Evolutionary conservation across 2,113 vertebrate genomes (phyloP).

Genomic region (Riparia riparia): DNA sequence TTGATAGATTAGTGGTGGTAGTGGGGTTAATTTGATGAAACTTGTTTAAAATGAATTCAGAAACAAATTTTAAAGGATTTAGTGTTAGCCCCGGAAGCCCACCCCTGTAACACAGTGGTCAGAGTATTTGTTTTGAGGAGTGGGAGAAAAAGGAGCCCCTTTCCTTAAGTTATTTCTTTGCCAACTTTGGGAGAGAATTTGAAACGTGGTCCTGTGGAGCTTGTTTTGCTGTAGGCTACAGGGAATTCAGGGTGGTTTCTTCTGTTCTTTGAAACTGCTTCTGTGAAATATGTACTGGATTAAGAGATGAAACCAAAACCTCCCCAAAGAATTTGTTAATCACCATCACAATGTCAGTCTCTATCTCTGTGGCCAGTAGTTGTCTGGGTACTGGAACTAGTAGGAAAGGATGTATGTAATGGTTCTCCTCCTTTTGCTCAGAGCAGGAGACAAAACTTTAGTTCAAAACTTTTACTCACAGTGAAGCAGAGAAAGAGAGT

Average conservation of each 20-base stretch:
- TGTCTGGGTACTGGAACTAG: neutral
- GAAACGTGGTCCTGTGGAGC: neutral
- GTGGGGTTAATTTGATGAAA: neutral
- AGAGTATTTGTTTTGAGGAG: neutral
- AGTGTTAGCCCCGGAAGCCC: neutral
- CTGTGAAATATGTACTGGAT: constrained; percentile 5
- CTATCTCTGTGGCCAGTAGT: neutral
- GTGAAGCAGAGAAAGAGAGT: neutral
- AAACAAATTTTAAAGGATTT: neutral
- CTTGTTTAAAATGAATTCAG: neutral
- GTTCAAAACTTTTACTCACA: neutral
- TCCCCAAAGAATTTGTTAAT: neutral
- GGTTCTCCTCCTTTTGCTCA: neutral
- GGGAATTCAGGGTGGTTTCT: constrained; percentile 8
- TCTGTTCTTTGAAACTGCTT: neutral
- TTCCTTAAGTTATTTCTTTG: neutral
- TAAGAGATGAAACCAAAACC: constrained; percentile 17
- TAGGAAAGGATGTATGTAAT: neutral
- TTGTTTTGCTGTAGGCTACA: neutral
- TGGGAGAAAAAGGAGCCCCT: neutral
- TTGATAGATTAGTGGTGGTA: neutral
- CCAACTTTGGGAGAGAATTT: neutral
- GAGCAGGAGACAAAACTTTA: neutral
- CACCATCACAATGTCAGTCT: neutral
- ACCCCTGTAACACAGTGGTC: neutral